Conservation (phyloP, 2,113 vertebrate genomes). For the Phylloscopus whistleri region DNA sequence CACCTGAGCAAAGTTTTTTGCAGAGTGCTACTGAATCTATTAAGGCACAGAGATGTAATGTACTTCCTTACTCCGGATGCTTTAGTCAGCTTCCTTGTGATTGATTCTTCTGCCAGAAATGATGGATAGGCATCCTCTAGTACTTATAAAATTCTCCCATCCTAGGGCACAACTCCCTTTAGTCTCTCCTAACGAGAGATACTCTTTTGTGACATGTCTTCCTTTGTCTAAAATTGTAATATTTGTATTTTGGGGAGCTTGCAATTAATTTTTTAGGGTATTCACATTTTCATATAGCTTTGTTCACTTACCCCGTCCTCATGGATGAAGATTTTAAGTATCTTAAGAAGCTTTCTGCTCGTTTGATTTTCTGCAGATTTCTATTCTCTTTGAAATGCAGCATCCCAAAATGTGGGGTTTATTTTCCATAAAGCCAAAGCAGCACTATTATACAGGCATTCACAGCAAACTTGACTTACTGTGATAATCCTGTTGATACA, state of each 20-base stretch:
- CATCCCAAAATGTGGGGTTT: not conserved
- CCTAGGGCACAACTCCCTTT: not conserved
- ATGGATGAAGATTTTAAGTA: not conserved
- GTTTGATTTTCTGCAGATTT: not conserved
- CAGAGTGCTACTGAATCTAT: not conserved
- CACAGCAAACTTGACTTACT: not conserved
- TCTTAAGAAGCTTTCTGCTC: not conserved
- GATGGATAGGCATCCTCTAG: not conserved
- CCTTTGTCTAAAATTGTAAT: not conserved
- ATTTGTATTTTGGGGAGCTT: fast-evolving
- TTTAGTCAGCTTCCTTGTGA: not conserved
- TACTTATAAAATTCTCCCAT: not conserved
- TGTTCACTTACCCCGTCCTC: not conserved
- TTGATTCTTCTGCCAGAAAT: not conserved
- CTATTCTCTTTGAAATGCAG: not conserved
- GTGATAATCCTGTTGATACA: not conserved
- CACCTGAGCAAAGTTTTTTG: not conserved
- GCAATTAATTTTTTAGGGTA: not conserved
- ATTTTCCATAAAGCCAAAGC: not conserved
- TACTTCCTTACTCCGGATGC: not conserved
- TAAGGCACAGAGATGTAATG: not conserved
- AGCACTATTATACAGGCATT: not conserved
- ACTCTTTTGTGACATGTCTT: not conserved
- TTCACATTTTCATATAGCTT: not conserved
- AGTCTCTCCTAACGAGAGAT: not conserved